phyloP scores from a whole-genome alignment of 2,888 invertebrate species.

The Drosophila sordidapex region DNA sequence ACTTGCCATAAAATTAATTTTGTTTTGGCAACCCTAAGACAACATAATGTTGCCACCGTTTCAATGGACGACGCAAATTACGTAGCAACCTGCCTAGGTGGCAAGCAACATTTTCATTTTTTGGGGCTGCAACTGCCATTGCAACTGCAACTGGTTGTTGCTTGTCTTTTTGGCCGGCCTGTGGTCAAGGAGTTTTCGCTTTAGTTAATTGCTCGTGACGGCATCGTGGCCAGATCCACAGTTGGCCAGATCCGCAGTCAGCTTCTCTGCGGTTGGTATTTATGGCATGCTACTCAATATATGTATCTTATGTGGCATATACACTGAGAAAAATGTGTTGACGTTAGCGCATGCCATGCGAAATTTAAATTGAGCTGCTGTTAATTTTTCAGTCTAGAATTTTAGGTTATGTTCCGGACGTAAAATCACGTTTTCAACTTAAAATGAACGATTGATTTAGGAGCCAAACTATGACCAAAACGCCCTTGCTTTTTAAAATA shows the following conservation, averaged over 20 bases:
- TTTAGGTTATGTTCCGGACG: accelerated
- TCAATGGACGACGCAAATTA: constrained; percentile 49
- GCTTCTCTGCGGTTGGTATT: constrained; percentile 44
- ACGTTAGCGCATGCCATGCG: background rate
- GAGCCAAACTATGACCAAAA: too few species aligned
- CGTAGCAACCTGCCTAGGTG: constrained; percentile 34
- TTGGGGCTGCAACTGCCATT: constrained; percentile 16
- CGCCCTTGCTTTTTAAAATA: too few species aligned
- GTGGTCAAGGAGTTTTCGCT: constrained; percentile 79
- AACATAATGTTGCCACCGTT: constrained; percentile 63
- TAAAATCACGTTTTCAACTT: too few species aligned
- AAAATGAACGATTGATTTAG: too few species aligned
- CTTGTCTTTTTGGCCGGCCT: constrained; percentile 34
- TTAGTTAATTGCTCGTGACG: constrained; percentile 79
- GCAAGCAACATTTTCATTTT: constrained; percentile 23
- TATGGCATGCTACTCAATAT: constrained; percentile 52
- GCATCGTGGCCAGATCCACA: constrained; percentile 36
- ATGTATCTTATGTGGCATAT: constrained; percentile 39
- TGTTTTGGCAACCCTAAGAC: constrained; percentile 59
- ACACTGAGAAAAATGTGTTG: constrained; percentile 34
- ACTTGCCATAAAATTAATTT: constrained; percentile 66
- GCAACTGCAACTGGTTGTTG: constrained; percentile 27
- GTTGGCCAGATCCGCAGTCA: constrained; percentile 7
- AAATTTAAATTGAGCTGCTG: background rate
- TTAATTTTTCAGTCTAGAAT: background rate